These are phyloP conservation scores for Dysmachus trigonus DNA, from an alignment of 2,888 invertebrate species.

Conservation along the genomic window DNA sequence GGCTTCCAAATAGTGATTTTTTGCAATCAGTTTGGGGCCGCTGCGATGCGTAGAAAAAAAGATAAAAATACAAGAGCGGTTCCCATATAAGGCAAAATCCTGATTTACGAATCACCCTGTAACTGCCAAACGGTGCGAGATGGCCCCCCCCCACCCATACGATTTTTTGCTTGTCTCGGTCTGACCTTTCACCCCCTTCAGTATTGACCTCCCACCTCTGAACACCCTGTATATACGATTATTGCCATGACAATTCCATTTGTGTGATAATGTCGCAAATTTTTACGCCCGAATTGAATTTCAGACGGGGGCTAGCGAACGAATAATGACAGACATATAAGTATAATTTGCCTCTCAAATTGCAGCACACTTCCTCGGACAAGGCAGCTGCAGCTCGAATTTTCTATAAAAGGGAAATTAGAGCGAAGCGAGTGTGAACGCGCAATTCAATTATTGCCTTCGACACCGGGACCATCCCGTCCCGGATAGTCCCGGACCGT, in stretches of 20 bases:
- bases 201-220: too few species aligned
- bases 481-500: neutral
- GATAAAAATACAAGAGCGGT: too few species aligned
- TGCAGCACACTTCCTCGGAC: conserved; percentile 18
- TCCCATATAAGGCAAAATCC: too few species aligned
- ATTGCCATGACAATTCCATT: conserved; percentile 29
- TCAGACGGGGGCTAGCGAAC: neutral
- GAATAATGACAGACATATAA: conserved; percentile 20
- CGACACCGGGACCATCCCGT: neutral
- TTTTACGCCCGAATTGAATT: conserved; percentile 39
- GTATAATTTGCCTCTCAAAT: conserved; percentile 7
- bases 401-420: conserved; percentile 17
- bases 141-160: too few species aligned
- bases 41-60: too few species aligned
- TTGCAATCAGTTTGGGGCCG: too few species aligned
- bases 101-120: too few species aligned
- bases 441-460: conserved; percentile 21
- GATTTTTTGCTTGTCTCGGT: too few species aligned
- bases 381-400: conserved; percentile 18
- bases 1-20: too few species aligned
- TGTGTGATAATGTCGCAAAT: conserved; percentile 31
- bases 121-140: too few species aligned
- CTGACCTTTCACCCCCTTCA: too few species aligned
- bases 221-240: too few species aligned
- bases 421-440: neutral